These are phyloP conservation scores for Celastrina argiolus DNA, from an alignment of 2,888 invertebrate species.

Conservation along the genomic window DNA sequence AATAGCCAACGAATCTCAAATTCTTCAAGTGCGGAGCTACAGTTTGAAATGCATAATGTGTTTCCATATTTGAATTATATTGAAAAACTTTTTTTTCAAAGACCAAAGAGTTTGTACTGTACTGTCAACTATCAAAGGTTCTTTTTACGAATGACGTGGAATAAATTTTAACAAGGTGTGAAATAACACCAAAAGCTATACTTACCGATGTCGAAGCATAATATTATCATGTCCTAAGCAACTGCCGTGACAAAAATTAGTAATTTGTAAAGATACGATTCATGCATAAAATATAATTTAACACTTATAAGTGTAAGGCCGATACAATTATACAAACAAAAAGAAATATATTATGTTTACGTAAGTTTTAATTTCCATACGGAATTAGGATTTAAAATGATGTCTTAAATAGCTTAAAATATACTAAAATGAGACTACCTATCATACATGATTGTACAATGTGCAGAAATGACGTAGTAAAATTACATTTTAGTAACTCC, in stretches of 20 bases:
- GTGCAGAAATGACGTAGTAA: no score
- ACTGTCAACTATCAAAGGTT: neutral
- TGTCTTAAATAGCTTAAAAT: no score
- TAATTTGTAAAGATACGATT: neutral
- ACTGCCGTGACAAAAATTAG: neutral
- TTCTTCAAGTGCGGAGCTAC: conserved; percentile 43
- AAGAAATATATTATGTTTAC: no score
- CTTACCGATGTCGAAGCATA: neutral
- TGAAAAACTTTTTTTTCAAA: neutral
- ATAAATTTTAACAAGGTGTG: conserved; percentile 13
- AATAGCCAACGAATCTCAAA: conserved; percentile 43
- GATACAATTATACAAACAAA: no score
- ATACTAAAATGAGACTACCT: no score
- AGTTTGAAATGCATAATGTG: conserved; percentile 41
- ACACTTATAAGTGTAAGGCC: neutral
- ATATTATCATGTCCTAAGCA: neutral
- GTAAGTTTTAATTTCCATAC: no score
- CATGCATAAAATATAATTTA: neutral
- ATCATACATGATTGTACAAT: no score
- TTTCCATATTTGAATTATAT: conserved; percentile 30
- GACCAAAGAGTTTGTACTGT: neutral
- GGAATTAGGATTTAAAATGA: no score
- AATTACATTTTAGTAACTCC: no score
- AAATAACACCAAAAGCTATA: conserved; percentile 1
- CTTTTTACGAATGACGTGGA: conserved; percentile 12